A percentile compares a stretch with the other conserved stretches of the same genome.
These are phyloP conservation scores for Leptobrachium leishanense DNA, from an alignment of 2,113 vertebrate genomes.

Conservation along the genomic window DNA sequence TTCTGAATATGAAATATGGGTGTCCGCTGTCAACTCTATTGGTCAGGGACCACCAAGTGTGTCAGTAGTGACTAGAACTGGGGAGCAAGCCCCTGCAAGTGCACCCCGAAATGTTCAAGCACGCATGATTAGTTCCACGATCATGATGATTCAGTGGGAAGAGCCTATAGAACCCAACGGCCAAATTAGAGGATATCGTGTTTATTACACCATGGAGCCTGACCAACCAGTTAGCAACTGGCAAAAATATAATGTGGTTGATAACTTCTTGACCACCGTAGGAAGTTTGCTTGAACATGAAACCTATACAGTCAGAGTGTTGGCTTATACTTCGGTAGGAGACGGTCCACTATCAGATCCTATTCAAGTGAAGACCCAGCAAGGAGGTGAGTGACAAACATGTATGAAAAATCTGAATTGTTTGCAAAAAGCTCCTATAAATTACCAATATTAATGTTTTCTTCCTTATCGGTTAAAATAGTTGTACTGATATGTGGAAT, in stretches of 20 bases:
- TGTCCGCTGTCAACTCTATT: constrained; percentile 93
- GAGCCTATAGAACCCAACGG: constrained; percentile 96
- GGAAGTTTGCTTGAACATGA: constrained; percentile 86
- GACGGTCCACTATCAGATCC: constrained; percentile 94
- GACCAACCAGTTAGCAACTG: constrained; percentile 85
- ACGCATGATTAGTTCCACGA: constrained; percentile 88
- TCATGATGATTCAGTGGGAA: constrained; percentile 97
- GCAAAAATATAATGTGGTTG: constrained; percentile 96
- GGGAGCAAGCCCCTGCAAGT: constrained; percentile 93
- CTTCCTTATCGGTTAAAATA: too few relatives aligned
- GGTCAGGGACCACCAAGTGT: constrained; percentile 95
- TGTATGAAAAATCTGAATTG: too few relatives aligned
- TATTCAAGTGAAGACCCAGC: constrained; percentile 93
- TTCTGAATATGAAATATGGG: constrained; percentile 95
- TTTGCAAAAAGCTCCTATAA: too few relatives aligned
- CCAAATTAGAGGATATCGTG: constrained; percentile 90
- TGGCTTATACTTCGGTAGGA: constrained; percentile 95
- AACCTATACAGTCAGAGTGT: constrained; percentile 90
- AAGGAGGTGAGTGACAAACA: constrained; percentile 79
- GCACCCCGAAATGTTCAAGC: constrained; percentile 91
- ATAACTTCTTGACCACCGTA: constrained; percentile 92
- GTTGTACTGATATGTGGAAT: too few relatives aligned
- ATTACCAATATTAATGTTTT: too few relatives aligned
- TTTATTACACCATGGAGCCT: constrained; percentile 96
- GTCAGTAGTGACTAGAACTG: constrained; percentile 88